Base-by-base conservation (phyloP, 2,113 vertebrate genomes). In the Shinisaurus crocodilurus region DNA sequence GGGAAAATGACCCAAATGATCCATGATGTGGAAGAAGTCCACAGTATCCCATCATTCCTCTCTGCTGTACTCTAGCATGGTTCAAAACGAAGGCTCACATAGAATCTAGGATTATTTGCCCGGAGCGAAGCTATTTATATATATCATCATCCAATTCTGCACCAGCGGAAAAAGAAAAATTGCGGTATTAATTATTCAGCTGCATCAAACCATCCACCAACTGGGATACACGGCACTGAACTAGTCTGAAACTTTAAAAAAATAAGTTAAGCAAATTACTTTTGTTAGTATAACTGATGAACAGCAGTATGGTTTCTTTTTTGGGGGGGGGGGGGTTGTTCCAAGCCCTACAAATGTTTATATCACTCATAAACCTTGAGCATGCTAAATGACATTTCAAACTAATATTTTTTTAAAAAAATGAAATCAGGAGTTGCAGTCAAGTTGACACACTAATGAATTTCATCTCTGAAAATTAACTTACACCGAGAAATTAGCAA, bases 401-500 rank as follows among this genome's bases (percentile, higher is more conserved):
- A 72, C 27, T 75, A 12, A 25, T 72, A 40, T 32, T 16, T 34
- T 43, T 23, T 86, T 63, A 65, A 60, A 84, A 69, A 72, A 80
- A 72, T 87, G 86, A 91, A 54, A 50, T 29, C 43, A 94, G 40
- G 57, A 92, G 57, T 48, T 84, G 37, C 1, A 65, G 57, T 48
- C 40, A 92, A 92, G 75, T 25, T 65, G 34, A 80, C 40, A 95
- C 13, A 45, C 85, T 90, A 93, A 94, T 77, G 0, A 79, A 92
- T 83, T 93, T 54, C 92, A 77, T 86, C 65, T 92, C 82, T 12
- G 13, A 91, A 95, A 94, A 94, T 90, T 63, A 93, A 89, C 43
- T 91, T 86, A 72, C 6, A 90, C 43, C 72, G 85, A 63, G 25
- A 88, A 94, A 95, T 90, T 72, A 92, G 70, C 12, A 83, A 63